These are phyloP conservation scores for Chrysaora quinquecirrha DNA, from an alignment of 30 jellyfish, hydroid and myxozoan species.

Conservation along the genomic window DNA sequence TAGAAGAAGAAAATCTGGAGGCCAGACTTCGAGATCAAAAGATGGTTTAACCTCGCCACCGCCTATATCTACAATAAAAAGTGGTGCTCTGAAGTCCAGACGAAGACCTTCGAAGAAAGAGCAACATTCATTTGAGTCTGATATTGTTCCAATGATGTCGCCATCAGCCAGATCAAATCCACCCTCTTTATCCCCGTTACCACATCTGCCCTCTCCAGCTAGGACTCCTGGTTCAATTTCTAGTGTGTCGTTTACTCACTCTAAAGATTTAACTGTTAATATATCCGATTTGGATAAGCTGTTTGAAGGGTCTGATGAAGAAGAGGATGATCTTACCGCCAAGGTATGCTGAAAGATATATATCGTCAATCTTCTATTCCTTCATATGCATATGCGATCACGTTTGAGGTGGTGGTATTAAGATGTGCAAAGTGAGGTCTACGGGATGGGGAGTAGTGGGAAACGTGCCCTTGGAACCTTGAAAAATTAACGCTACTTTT, in stretches of 20 bases:
- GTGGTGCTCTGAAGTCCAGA: conserved; percentile 39
- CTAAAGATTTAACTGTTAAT: conserved; percentile 77
- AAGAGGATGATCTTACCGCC: conserved; percentile 61
- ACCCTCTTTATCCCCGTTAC: conserved; percentile 48
- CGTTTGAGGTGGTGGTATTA: no score
- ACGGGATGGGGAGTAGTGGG: no score
- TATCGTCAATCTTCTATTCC: no score
- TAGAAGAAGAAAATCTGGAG: conserved; percentile 41
- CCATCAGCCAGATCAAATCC: conserved; percentile 44
- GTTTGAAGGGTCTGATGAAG: conserved; percentile 85
- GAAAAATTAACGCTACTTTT: no score
- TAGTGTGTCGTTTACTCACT: conserved; percentile 57
- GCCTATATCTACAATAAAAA: conserved; percentile 46
- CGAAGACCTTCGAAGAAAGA: conserved; percentile 68
- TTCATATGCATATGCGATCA: no score
- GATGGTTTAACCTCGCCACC: conserved; percentile 60
- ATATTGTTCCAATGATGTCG: conserved; percentile 43
- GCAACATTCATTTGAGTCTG: conserved; percentile 22
- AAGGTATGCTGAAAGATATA: conserved; percentile 61
- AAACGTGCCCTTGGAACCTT: no score
- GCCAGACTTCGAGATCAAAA: conserved; percentile 25
- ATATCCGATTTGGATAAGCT: conserved; percentile 81
- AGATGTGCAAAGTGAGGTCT: no score
- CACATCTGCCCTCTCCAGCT: conserved; percentile 70
- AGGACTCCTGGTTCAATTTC: conserved; percentile 73